Percentiles rank a stretch among this genome's conserved stretches.
phyloP scores from a whole-genome alignment of 2,113 vertebrate genomes.

The Isichthys henryi region DNA sequence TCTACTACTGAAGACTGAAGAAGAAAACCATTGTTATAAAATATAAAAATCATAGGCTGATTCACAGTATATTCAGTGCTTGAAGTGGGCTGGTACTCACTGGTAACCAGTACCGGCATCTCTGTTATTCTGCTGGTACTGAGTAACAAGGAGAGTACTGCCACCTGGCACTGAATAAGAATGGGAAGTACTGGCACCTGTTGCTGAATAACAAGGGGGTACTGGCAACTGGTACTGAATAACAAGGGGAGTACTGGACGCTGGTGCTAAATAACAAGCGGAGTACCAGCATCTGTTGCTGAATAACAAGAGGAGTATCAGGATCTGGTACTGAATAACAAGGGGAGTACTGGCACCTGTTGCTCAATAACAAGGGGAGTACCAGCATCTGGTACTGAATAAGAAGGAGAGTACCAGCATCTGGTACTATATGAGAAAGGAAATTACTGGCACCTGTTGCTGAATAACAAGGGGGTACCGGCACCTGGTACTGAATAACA shows the following conservation, averaged over 20 bases:
- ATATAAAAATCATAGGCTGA: neutral
- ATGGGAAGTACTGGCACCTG: too few species aligned
- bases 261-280: neutral
- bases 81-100: neutral
- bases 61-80: neutral
- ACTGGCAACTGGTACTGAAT: neutral
- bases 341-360: too few species aligned
- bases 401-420: neutral
- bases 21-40: neutral
- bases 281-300: neutral
- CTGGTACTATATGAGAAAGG: neutral
- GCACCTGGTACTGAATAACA: too few species aligned
- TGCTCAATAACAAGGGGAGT: too few species aligned
- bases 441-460: neutral
- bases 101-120: neutral
- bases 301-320: neutral
- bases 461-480: neutral
- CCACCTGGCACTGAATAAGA: neutral
- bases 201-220: neutral
- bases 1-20: neutral
- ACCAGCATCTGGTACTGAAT: too few species aligned
- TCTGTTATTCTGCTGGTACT: neutral
- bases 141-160: neutral
- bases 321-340: neutral
- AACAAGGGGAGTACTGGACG: neutral